Conservation (phyloP, 2,113 vertebrate genomes). For the Tragelaphus imberbis region DNA sequence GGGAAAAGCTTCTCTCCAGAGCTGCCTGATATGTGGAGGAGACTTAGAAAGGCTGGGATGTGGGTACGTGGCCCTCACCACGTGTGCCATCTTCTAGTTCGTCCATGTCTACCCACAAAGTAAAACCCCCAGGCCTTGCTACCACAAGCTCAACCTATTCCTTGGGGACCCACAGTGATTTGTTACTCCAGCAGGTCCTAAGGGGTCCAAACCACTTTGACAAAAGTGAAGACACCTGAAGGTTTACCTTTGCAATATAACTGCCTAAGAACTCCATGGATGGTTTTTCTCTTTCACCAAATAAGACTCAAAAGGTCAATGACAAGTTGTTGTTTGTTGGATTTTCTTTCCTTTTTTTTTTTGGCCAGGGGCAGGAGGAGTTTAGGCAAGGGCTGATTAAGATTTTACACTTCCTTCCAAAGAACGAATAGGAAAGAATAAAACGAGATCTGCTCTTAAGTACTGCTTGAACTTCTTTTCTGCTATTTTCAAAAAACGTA, state of each 20-base stretch:
- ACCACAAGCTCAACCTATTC: background rate
- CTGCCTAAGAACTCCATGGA: background rate
- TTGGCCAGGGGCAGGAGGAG: background rate
- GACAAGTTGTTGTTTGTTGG: background rate
- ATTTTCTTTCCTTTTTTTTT: background rate
- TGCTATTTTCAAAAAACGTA: slow-evolving; percentile 44
- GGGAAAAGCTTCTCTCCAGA: background rate
- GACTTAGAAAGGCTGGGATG: background rate
- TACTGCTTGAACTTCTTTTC: slow-evolving; percentile 8
- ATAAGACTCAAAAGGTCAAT: background rate
- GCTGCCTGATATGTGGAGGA: rapidly evolving
- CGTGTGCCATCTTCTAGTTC: rapidly evolving
- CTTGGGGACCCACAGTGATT: background rate
- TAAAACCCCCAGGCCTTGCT: background rate
- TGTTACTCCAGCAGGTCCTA: background rate
- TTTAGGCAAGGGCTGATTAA: background rate
- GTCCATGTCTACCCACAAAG: background rate
- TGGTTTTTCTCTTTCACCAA: background rate
- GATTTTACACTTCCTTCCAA: background rate
- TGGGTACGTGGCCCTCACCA: background rate
- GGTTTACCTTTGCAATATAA: background rate
- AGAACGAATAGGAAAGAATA: background rate
- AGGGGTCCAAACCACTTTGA: background rate
- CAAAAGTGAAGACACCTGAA: background rate
- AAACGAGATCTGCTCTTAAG: slow-evolving; percentile 14